Evolutionary conservation across 2,888 invertebrate species (phyloP), one percentile per base, ranked within the genome.

Genomic region (Drosophila paranaensis): DNA sequence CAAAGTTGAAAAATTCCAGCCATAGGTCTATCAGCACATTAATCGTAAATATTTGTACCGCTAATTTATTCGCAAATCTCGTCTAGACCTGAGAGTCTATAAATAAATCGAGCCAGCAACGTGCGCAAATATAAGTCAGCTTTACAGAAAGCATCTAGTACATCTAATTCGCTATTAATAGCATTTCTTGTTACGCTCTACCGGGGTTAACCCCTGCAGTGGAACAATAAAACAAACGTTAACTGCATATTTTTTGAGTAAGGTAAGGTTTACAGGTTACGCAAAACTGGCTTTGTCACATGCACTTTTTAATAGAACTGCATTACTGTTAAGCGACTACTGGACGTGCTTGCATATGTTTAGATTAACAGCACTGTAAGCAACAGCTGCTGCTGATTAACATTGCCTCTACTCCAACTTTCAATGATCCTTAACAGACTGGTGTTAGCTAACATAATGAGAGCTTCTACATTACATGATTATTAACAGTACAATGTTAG

Each of bases 11-110:
- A 58, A 66, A 42, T 62, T 69, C 42, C 60, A 61, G 37, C 45
- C 40, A 25, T 25, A 55, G 25, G 42, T 62, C 27, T 55, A 69
- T 63, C 62, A 58, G 62, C 45, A 30, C 51, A 64, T 46, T 25
- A 62, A 74, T 74, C 74, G 77, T 64, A 55, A 66, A 74, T 77
- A 77, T 77, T 77, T 74, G 67, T 77, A 77, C 57, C 62, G 51
- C 10, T 43, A 46, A 55, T 45, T 61, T 58, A 58, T 37, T 45
- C 53, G 37, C 56, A 20, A 60, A 43, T 33, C 50, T 57, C n/a
- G 37, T 63, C 53, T 45, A 54, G 56, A 27, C 57, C 25, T 33
- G n/a, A 25, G 13, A 25, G 42, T 33, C 60, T 71, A 76, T 76
- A 76, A 76, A 76, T 67, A 63, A 63, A 8, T n/a, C 20, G n/a